phyloP scores from a whole-genome alignment of 2,113 vertebrate genomes.

The Protomyctophum bolini region DNA sequence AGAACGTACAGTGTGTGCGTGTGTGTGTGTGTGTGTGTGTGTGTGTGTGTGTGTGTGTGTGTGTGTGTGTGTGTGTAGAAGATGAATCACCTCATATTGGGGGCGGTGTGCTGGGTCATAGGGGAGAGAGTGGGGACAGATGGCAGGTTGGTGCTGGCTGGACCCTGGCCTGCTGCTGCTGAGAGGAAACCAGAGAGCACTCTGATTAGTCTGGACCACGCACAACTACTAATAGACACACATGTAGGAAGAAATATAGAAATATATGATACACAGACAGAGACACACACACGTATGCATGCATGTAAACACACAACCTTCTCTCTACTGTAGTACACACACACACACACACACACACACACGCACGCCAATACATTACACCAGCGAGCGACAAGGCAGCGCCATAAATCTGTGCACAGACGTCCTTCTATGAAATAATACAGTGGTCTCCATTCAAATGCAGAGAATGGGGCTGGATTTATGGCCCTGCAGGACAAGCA shows the following conservation, averaged over 20 bases:
- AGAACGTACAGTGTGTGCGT: conserved; percentile 25
- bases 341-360: conserved; percentile 20
- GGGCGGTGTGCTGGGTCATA: conserved; percentile 88
- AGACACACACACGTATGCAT: background rate
- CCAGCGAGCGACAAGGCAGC: conserved; percentile 17
- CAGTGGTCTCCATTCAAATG: conserved; percentile 68
- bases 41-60: background rate
- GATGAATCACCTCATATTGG: conserved; percentile 94
- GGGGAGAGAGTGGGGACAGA: conserved; percentile 92
- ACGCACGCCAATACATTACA: conserved; percentile 49
- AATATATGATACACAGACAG: conserved; percentile 2
- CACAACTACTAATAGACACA: conserved; percentile 53
- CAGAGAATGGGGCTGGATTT: conserved; percentile 48
- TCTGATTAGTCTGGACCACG: conserved; percentile 72
- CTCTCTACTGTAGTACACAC: conserved; percentile 3
- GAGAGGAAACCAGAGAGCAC: conserved; percentile 70
- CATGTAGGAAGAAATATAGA: background rate
- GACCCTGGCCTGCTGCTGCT: conserved; percentile 77
- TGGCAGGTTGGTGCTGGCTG: conserved; percentile 89
- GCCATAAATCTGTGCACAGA: conserved; percentile 66
- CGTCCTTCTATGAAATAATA: conserved; percentile 65
- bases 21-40: conserved; percentile 23
- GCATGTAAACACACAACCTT: background rate
- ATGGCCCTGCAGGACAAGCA: conserved; percentile 57
- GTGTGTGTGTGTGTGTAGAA: conserved; percentile 44